Evolutionary conservation across 2,113 vertebrate species (phyloP).

Genomic region (Ascaphus truei): DNA sequence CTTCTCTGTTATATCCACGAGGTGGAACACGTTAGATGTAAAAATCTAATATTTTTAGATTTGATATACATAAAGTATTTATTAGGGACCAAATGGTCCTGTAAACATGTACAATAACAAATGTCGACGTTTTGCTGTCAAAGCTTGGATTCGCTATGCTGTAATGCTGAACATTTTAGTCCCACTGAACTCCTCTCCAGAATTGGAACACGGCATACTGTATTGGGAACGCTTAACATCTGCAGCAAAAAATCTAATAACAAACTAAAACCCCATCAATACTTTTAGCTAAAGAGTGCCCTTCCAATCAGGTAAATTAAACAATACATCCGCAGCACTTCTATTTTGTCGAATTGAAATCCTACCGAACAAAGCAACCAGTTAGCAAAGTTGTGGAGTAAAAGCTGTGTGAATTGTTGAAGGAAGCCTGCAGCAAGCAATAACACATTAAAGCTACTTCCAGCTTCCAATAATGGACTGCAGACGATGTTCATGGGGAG

Average conservation of each 20-base stretch:
- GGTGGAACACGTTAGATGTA: too few species aligned
- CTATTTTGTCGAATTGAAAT: not conserved
- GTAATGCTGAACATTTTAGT: too few species aligned
- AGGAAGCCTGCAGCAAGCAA: constrained; percentile 36
- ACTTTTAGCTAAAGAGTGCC: not conserved
- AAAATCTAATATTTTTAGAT: too few species aligned
- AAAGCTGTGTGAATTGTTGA: constrained; percentile 26
- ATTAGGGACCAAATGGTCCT: too few species aligned
- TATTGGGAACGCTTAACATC: not conserved
- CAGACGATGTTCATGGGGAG: constrained; percentile 56
- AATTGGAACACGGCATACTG: too few species aligned
- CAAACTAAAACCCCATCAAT: too few species aligned
- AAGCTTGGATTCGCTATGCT: too few species aligned
- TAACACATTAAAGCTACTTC: constrained; percentile 24
- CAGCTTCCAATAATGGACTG: constrained; percentile 38
- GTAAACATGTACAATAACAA: too few species aligned
- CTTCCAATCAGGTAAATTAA: constrained; percentile 15
- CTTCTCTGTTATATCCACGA: too few species aligned
- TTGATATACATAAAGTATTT: too few species aligned
- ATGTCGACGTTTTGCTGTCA: too few species aligned
- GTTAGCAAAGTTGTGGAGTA: constrained; percentile 15
- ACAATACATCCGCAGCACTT: not conserved
- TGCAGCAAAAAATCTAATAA: not conserved
- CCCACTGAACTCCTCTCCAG: too few species aligned
- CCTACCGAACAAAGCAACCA: constrained; percentile 23